Conservation (phyloP, 2,888 invertebrate species). For the Sinotaia quadrata region DNA sequence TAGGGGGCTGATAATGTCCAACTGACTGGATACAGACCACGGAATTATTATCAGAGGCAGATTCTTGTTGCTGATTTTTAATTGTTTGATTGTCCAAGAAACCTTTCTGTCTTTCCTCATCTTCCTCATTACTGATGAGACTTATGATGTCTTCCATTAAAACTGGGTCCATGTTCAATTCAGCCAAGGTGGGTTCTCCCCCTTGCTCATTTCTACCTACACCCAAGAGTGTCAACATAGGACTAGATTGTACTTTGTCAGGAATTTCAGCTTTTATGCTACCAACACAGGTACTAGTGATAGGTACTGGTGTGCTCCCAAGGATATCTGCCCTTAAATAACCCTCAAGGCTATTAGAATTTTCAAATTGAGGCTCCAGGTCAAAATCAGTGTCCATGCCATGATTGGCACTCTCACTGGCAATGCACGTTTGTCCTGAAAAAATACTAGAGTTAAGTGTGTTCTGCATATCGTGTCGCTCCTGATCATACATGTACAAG, state of each 20-base stretch:
- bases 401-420: neutral
- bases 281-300: slow-evolving; percentile 9
- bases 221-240: slow-evolving; percentile 9
- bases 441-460: slow-evolving; percentile 37
- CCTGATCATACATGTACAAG: slow-evolving; percentile 64
- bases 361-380: slow-evolving; percentile 52
- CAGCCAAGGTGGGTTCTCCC: slow-evolving; percentile 52
- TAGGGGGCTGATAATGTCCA: neutral
- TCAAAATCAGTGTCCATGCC: slow-evolving; percentile 48
- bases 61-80: neutral
- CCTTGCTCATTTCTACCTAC: slow-evolving; percentile 3
- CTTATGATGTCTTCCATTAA: slow-evolving; percentile 35
- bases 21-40: neutral
- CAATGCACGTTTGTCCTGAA: slow-evolving; percentile 7
- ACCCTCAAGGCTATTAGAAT: slow-evolving; percentile 31
- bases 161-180: slow-evolving; percentile 47
- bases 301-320: slow-evolving; percentile 9
- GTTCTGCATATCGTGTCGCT: slow-evolving; percentile 57
- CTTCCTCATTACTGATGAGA: slow-evolving; percentile 18
- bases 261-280: slow-evolving; percentile 12
- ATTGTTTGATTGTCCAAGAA: too few species aligned
- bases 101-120: too few species aligned
- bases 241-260: too few species aligned
- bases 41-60: neutral
- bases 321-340: slow-evolving; percentile 1